Evolutionary conservation across 2,888 invertebrate genomes (phyloP), one percentile per base, ranked within the genome.

Genomic region (Athalia circularis): DNA sequence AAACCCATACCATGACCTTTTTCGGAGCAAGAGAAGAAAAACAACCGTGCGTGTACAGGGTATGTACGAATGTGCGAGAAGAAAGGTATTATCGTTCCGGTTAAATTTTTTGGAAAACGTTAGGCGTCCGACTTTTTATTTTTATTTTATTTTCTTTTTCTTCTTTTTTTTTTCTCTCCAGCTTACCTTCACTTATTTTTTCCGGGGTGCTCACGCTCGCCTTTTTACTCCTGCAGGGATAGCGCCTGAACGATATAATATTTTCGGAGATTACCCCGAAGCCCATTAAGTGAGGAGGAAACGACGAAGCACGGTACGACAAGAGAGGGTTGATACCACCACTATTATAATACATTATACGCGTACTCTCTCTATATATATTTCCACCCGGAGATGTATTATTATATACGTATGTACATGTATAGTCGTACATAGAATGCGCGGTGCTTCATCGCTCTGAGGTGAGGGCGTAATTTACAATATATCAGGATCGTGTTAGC

Each of bases 401-500:
- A 4, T 29, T 52, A 5, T 2, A 50, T 29, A 8, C 3, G 5
- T 72, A 45, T 57, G 11, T 72, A 59, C 3, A 2, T 59, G n/a
- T 13, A 72, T 6, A 5, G 15, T 43, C 57, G 13, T 75, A 75
- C 62, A 57, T 57, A 50, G 50, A 64, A 64, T 62, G 50, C 75
- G 47, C 8, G 62, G 75, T 75, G 75, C 75, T 61, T 75, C 75
- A 64, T 59, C 72, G 72, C 47, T 72, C 72, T 75, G 48, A 62
- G 75, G 75, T 65, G 65, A 77, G 43, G 77, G 59, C 52, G 74
- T 78, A 78, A 78, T 78, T 78, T 78, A 78, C 78, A 74, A 78
- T 78, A 78, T 72, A 78, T 78, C 78, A 78, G 78, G 74, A 78
- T 78, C 74, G 77, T 64, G 78, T 74, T 72, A 57, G 78, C 64